A percentile compares a stretch with the other conserved stretches of the same genome.
Conservation (phyloP, 2,797 vertebrate genomes). For the Cyclura pinguis region DNA sequence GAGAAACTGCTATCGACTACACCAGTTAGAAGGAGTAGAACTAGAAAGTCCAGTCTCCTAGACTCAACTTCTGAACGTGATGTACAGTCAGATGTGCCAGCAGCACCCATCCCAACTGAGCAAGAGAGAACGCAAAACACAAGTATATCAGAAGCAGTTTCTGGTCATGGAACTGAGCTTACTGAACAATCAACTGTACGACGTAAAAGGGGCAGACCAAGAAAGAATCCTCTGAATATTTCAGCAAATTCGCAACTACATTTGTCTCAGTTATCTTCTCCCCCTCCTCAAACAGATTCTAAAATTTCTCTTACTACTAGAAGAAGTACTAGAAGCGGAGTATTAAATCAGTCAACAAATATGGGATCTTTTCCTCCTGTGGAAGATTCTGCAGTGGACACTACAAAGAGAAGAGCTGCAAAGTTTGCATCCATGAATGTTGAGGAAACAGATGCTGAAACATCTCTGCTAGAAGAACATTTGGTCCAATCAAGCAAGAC, state of each 20-base stretch:
- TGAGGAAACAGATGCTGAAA: conserved; percentile 4
- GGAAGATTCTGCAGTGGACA: conserved; percentile 42
- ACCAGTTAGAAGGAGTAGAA: conserved; percentile 57
- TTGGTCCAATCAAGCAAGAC: conserved; percentile 49
- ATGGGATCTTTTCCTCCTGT: conserved; percentile 19
- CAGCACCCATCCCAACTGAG: not conserved
- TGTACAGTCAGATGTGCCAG: not conserved
- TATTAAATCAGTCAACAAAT: conserved; percentile 44
- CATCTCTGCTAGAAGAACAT: conserved; percentile 31
- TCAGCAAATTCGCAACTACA: conserved; percentile 58
- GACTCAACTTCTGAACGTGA: not conserved
- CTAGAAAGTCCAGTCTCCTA: not conserved
- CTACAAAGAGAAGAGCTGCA: conserved; percentile 67
- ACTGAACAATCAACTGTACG: conserved; percentile 61
- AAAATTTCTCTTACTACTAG: conserved; percentile 60
- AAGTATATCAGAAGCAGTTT: not conserved
- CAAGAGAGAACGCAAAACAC: not conserved
- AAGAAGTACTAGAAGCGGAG: conserved; percentile 72
- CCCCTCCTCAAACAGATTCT: conserved; percentile 54
- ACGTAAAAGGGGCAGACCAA: conserved; percentile 77
- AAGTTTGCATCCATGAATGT: conserved; percentile 49
- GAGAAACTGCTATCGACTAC: conserved; percentile 44
- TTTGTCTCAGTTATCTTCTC: conserved; percentile 22
- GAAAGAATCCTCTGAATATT: conserved; percentile 52
- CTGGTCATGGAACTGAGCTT: conserved; percentile 51